These are phyloP conservation scores for Dynastes hyllus DNA, from an alignment of 2,888 invertebrate genomes.

Conservation along the genomic window DNA sequence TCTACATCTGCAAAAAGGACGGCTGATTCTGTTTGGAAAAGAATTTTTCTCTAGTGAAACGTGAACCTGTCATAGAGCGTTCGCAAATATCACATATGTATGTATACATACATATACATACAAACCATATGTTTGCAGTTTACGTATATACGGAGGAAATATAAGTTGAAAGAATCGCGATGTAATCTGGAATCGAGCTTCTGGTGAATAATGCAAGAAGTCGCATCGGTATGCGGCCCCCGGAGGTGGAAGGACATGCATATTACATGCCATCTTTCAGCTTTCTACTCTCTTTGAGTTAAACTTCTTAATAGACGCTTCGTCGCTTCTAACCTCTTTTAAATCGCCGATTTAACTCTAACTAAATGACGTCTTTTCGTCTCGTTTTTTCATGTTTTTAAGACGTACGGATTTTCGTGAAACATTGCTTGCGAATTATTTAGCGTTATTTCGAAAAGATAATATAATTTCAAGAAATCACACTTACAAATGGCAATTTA, in stretches of 20 bases:
- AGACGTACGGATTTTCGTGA: background rate
- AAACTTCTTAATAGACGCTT: slow-evolving; percentile 59
- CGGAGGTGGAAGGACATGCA: slow-evolving; percentile 60
- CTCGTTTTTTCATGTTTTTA: background rate
- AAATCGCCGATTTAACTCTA: slow-evolving; percentile 47
- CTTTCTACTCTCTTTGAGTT: slow-evolving; percentile 60
- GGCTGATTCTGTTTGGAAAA: slow-evolving; percentile 39
- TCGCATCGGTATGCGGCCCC: slow-evolving; percentile 63
- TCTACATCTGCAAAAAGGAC: slow-evolving; percentile 31
- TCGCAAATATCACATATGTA: slow-evolving; percentile 42
- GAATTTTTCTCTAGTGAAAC: slow-evolving; percentile 31
- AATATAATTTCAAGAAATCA: too few relatives aligned
- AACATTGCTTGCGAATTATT: too few relatives aligned
- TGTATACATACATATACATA: background rate
- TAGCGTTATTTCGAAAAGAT: too few relatives aligned
- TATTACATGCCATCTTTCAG: slow-evolving; percentile 63
- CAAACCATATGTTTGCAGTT: slow-evolving; percentile 17
- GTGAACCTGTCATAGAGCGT: slow-evolving; percentile 50
- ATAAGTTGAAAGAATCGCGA: slow-evolving; percentile 62
- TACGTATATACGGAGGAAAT: slow-evolving; percentile 27
- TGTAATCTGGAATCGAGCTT: slow-evolving; percentile 64
- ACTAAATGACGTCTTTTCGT: slow-evolving; percentile 33
- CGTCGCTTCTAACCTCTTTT: slow-evolving; percentile 50
- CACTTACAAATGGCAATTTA: too few relatives aligned
- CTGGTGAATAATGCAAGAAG: slow-evolving; percentile 64